phyloP scores from a whole-genome alignment of 1,140 invertebrate species.

The Panagrolaimus sp. region DNA sequence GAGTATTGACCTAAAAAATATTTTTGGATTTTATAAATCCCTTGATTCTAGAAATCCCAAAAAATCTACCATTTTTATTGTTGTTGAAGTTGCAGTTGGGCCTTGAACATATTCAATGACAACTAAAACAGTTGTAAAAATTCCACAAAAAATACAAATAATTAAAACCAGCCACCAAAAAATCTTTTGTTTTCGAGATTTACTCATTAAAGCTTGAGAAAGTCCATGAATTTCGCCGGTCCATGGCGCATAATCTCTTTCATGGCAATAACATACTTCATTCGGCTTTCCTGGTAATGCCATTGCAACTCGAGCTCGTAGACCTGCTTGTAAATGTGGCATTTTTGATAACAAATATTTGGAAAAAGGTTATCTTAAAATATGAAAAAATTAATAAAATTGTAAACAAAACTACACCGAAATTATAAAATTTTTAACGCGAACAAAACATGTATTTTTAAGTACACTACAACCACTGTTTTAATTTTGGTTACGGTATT shows the following conservation, averaged over 20 bases:
- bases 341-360: no score
- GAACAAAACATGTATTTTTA: no score
- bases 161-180: constrained; percentile 54
- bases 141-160: constrained; percentile 44
- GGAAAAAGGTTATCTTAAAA: no score
- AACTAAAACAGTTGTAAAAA: constrained; percentile 44
- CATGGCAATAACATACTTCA: constrained; percentile 48
- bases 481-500: no score
- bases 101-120: constrained; percentile 54
- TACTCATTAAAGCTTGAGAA: constrained; percentile 48
- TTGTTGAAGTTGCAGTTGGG: constrained; percentile 56
- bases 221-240: constrained; percentile 56
- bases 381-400: no score
- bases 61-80: constrained; percentile 39
- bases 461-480: no score
- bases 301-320: constrained; percentile 8
- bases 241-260: constrained; percentile 52
- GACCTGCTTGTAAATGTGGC: no score
- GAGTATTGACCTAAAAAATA: constrained; percentile 33
- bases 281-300: background rate
- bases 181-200: constrained; percentile 34
- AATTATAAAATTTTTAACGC: no score
- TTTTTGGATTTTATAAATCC: background rate
- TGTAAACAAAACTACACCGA: no score
- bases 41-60: background rate